These are phyloP conservation scores for Lathamus discolor DNA, from an alignment of 2,113 vertebrate genomes.

Conservation along the genomic window DNA sequence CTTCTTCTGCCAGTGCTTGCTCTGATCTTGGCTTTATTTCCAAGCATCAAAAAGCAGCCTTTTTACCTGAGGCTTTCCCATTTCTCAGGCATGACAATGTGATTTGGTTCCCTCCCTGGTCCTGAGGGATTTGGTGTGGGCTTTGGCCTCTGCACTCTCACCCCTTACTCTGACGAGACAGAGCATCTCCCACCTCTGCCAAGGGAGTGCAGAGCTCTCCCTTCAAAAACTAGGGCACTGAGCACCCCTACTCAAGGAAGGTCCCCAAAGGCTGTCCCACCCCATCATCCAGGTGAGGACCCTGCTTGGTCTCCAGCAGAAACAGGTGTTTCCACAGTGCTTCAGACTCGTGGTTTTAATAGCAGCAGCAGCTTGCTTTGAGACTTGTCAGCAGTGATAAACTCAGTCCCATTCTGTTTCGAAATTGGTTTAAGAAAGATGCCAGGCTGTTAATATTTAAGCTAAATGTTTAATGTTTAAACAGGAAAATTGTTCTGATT, in stretches of 20 bases:
- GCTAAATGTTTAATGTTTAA: conserved; percentile 54
- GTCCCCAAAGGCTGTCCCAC: not conserved
- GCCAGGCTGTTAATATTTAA: conserved; percentile 57
- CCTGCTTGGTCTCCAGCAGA: fast-evolving
- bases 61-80: not conserved
- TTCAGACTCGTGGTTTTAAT: not conserved
- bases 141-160: not conserved
- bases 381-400: not conserved
- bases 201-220: not conserved
- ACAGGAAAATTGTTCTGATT: conserved; percentile 42
- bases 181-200: not conserved
- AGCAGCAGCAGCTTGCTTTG: not conserved
- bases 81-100: not conserved
- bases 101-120: not conserved
- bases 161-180: not conserved
- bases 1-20: not conserved
- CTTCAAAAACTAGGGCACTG: not conserved
- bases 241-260: not conserved
- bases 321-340: not conserved
- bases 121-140: not conserved
- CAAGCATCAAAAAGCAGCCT: not conserved
- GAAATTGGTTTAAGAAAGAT: conserved; percentile 42
- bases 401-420: not conserved
- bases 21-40: not conserved
- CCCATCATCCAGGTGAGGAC: fast-evolving